phyloP scores from a whole-genome alignment of 2,888 invertebrate species.

The Strigamia transsilvanica region DNA sequence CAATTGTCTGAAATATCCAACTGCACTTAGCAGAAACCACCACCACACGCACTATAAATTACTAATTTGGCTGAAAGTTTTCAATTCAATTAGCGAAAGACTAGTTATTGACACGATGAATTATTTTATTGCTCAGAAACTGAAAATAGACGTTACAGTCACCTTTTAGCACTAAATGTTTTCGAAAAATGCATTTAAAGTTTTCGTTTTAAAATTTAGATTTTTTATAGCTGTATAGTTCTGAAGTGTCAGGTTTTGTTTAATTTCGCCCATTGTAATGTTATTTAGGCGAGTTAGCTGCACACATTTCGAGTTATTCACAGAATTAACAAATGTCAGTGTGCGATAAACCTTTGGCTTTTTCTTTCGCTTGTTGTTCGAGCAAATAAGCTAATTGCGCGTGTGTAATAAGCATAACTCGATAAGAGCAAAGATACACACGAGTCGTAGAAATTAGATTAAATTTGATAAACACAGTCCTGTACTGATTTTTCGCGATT shows the following conservation, averaged over 20 bases:
- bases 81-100: neutral
- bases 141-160: neutral
- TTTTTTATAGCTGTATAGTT: too few species aligned
- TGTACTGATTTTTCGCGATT: neutral
- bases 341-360: conserved; percentile 33
- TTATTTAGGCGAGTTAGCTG: neutral
- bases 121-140: neutral
- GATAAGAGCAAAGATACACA: conserved; percentile 10
- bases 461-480: conserved; percentile 6
- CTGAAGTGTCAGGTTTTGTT: neutral
- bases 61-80: conserved; percentile 21
- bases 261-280: neutral
- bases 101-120: neutral
- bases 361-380: neutral
- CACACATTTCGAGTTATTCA: neutral
- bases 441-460: conserved; percentile 11
- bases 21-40: conserved; percentile 16
- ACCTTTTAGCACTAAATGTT: too few species aligned
- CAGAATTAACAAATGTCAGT: conserved; percentile 18
- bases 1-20: conserved; percentile 23
- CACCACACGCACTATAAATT: conserved; percentile 10
- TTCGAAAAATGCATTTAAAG: too few species aligned
- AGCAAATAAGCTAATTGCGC: conserved; percentile 35
- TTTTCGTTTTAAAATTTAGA: too few species aligned
- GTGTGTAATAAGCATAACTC: conserved; percentile 13